These are phyloP conservation scores for Aethina tumida DNA, from an alignment of 1,140 invertebrate species.

Conservation along the genomic window DNA sequence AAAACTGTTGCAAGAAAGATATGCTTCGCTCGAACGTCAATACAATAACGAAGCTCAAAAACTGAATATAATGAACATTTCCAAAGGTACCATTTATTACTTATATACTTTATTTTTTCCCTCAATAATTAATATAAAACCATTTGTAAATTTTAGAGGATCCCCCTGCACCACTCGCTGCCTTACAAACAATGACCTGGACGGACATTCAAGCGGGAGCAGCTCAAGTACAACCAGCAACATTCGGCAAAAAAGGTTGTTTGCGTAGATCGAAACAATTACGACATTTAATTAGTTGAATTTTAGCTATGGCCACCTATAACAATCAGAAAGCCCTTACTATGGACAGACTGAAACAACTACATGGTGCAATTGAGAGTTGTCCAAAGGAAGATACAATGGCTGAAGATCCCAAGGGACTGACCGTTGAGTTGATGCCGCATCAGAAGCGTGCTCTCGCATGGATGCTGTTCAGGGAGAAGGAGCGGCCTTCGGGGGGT, in stretches of 20 bases:
- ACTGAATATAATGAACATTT: constrained; percentile 39
- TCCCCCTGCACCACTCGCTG: constrained; percentile 23
- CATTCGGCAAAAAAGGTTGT: constrained; percentile 40
- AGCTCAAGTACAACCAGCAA: constrained; percentile 40
- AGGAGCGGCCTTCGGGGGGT: constrained; percentile 70
- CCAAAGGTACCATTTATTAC: constrained; percentile 24
- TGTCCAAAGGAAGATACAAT: constrained; percentile 50
- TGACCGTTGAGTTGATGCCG: constrained; percentile 63
- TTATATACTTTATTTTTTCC: constrained; percentile 2
- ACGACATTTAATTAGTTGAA: constrained; percentile 10
- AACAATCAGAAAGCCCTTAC: constrained; percentile 55
- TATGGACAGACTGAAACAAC: constrained; percentile 55
- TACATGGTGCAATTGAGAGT: constrained; percentile 60
- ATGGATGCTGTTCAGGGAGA: constrained; percentile 85
- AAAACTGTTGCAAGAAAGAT: constrained; percentile 35
- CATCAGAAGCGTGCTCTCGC: constrained; percentile 81
- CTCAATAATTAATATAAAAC: constrained; percentile 6
- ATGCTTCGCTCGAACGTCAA: constrained; percentile 33
- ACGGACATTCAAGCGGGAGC: constrained; percentile 41
- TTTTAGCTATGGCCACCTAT: constrained; percentile 47
- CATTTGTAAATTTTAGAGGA: constrained; percentile 18
- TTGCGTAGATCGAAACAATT: constrained; percentile 1
- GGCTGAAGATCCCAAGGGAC: constrained; percentile 49
- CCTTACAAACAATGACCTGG: constrained; percentile 34
- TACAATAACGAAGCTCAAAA: constrained; percentile 33